Evolutionary conservation across 92 coral and sea anemone genomes (phyloP), one percentile per base, ranked within the genome.

Genomic region (Heteractis magnifica): DNA sequence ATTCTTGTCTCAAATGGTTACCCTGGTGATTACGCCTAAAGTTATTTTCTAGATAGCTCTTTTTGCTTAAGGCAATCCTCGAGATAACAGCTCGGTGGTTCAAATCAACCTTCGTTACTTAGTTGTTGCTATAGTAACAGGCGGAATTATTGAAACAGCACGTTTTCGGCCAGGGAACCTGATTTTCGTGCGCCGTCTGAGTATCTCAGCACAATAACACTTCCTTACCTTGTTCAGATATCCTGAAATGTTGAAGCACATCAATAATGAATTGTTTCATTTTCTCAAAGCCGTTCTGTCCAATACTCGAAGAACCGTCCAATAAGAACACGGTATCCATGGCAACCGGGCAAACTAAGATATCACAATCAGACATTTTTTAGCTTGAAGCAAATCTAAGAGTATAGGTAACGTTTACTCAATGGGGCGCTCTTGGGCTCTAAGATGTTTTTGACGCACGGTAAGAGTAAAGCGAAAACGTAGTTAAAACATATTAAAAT

Each of bases 291-390:
- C 78, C 59, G 10, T 64, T 16, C 10, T 21, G 20, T 2, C 88
- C 88, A 34, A 85, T 71, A 52, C 88, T 85, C 65, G 81, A 5
- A 51, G 88, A 85, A 15, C 88, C 88, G 44, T 85, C 88, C 83
- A 85, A 53, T 68, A 85, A 49, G 70, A 85, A 85, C 71, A 85
- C 83, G 5, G 56, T 53, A 59, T 85, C 88, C 83, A 85, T 85
- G 15, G 88, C 18, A 4, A 85, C 72, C 8, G 88, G 81, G 71
- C 88, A 85, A 5, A 65, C 88, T 85, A 26, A 26, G 12, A 75
- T 16, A 49, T 49, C 19, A 49, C 16, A 52, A 49, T 12, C n/a
- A 6, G 59, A 75, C 12, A 16, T 41, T 75, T 26, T 75, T 19
- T 44, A 49, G 10, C 12, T 41, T 75, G 13, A 52, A 75, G 55